Conservation (phyloP, 2,797 vertebrate species). For the Chaenodraco wilsoni region DNA sequence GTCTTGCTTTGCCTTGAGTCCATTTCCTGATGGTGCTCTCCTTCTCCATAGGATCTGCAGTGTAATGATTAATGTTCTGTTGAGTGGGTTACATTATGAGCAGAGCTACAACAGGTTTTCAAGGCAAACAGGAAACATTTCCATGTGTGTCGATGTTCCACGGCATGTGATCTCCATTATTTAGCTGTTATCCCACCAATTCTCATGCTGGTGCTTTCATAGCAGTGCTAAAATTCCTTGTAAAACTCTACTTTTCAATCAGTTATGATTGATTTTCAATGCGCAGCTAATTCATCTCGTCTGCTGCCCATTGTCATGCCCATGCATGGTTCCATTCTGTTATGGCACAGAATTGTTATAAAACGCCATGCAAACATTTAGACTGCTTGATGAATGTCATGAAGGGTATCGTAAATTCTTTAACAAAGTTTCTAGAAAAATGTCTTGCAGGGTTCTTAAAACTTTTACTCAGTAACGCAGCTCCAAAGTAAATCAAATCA, state of each 20-base stretch:
- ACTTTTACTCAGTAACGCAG: constrained; percentile 9
- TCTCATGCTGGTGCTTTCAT: constrained; percentile 42
- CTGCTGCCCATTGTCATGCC: not conserved
- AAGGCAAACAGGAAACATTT: constrained; percentile 34
- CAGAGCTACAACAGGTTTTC: constrained; percentile 33
- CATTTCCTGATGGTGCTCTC: constrained; percentile 7
- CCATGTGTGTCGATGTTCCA: constrained; percentile 24
- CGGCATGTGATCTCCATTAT: constrained; percentile 44
- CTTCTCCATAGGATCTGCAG: not conserved
- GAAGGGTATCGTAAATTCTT: constrained; percentile 23
- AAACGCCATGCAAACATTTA: constrained; percentile 6
- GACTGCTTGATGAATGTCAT: constrained; percentile 16
- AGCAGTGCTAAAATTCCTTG: constrained; percentile 30
- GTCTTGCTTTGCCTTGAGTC: not conserved
- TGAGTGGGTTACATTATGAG: constrained; percentile 16
- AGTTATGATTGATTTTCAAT: constrained; percentile 38
- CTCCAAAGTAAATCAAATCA: constrained; percentile 40
- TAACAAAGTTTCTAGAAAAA: constrained; percentile 29
- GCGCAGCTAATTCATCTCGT: constrained; percentile 5
- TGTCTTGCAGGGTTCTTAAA: constrained; percentile 15
- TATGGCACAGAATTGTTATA: constrained; percentile 14
- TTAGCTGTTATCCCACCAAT: constrained; percentile 40
- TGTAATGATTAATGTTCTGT: constrained; percentile 20
- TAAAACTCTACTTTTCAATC: constrained; percentile 34
- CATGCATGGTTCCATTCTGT: constrained; percentile 6